Evolutionary conservation across 2,113 vertebrate genomes (phyloP), one percentile per base, ranked within the genome.

Genomic region (Varanus komodoensis): DNA sequence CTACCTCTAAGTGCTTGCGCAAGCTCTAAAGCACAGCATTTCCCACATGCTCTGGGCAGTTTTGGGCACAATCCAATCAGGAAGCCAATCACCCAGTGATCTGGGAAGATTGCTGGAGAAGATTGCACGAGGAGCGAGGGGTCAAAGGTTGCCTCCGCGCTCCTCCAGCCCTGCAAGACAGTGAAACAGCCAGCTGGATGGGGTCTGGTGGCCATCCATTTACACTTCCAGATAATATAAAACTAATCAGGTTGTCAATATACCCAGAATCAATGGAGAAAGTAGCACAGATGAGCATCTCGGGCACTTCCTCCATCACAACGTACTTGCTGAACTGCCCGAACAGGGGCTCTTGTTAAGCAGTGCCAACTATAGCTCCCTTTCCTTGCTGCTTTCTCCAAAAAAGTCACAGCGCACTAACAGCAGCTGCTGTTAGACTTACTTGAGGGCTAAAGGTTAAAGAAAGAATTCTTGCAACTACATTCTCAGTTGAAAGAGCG

Each of bases 401-500:
- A 83, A 23, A 83, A 67, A 83, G 44, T 23, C 14, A 6, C 21
- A 50, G 14, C 54, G 57, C 80, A 75, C 19, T 52, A 73, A 84
- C 15, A 69, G 12, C 82, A 82, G 94, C 91, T 96, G 93, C 81
- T 92, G 38, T 44, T 44, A 44, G 78, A 91, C 87, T 81, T 0
- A 0, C 25, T 68, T 27, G 0, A 2, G 91, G 90, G 89, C 57
- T 87, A 75, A 74, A 80, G 93, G 94, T 92, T 93, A 95, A 78
- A 91, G 91, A 81, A 92, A 93, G 86, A 89, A 94, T 94, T 96
- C 93, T 91, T 95, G 86, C 91, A 61, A 89, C 80, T 89, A 6
- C 93, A 94, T 96, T 95, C 94, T 95, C 94, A 95, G 95, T 91
- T 84, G 87, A 92, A 92, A 93, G 95, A 23, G 89, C 87, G 91